Base-by-base conservation (phyloP, 30 jellyfish, hydroid and myxozoan genomes). In the Cassiopea xamachana region DNA sequence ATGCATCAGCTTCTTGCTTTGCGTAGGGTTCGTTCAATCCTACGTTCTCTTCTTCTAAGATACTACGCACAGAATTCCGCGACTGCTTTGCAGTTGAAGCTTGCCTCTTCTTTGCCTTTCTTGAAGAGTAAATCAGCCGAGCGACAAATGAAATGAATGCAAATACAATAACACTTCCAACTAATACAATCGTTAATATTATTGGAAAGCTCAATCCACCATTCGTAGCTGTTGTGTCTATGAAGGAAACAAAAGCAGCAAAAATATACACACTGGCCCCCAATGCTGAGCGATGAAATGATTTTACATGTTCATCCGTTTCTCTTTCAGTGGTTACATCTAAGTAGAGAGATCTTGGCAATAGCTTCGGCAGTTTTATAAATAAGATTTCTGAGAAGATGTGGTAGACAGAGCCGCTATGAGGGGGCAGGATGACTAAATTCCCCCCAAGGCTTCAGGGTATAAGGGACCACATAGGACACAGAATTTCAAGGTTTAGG, bases 121-220 rank as follows among this genome's bases (percentile, higher is more conserved):
- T 76, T 45, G 92, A 27, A 2, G 88, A 48, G 64, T 86, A 72
- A 3, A 70, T 46, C 1, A 50, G 69, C 48, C 97, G 83, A 6
- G 87, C 87, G 79, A 92, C 18, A 9, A 95, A 62, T 7, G 89
- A 77, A 2, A 91, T 45, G 14, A 95, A 47, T 7, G 89, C 96
- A 10, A 98, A 92, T 15, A 92, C 48, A 16, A 91, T 77, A 39
- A 87, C 97, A n/a, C 78, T 86, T 7, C 94, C 97, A 67, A 95
- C 99, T 49, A 95, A 62, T 12, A 95, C 98, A 46, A 95, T 95
- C 16, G 99, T 95, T 19, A 95, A 73, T n/a, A 95, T 88, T 47
- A 92, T 91, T 58, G 99, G 99, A 77, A 95, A 95, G 89, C 99
- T 95, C 7, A 95, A 85, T 73, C 92, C 89, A 9, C 51, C 88